These are phyloP conservation scores for Upupa epops DNA, from an alignment of 2,113 vertebrate species.

Conservation along the genomic window DNA sequence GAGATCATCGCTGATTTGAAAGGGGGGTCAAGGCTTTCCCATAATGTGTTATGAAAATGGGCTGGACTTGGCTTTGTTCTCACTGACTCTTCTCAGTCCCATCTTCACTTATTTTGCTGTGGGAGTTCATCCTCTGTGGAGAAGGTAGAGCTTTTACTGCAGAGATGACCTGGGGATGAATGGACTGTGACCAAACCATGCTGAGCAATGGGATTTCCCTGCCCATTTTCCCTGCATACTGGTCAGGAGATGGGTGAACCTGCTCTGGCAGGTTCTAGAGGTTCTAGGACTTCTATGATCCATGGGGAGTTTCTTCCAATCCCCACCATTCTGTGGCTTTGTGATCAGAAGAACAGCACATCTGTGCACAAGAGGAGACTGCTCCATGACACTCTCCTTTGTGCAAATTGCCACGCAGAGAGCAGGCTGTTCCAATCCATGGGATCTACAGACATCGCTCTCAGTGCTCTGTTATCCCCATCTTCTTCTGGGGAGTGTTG, in stretches of 20 bases:
- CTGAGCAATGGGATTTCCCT: background rate
- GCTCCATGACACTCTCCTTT: rapidly evolving
- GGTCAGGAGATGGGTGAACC: background rate
- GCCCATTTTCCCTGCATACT: rapidly evolving
- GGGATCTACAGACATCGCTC: rapidly evolving
- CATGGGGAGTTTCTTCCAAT: background rate
- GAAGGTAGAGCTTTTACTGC: background rate
- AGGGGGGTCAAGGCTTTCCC: background rate
- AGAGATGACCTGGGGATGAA: background rate
- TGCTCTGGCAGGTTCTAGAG: no score
- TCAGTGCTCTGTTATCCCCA: rapidly evolving
- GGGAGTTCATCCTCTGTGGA: background rate
- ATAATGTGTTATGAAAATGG: background rate
- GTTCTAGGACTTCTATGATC: background rate
- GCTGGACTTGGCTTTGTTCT: background rate
- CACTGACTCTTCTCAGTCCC: background rate
- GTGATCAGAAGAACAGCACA: background rate
- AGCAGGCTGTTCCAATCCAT: rapidly evolving
- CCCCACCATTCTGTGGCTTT: background rate
- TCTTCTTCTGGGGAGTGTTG: background rate
- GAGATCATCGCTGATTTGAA: background rate
- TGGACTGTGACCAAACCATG: rapidly evolving
- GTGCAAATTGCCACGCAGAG: rapidly evolving
- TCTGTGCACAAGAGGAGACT: background rate
- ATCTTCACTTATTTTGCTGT: background rate